These are phyloP conservation scores for Enteromius viviparus DNA, from an alignment of 2,797 vertebrate genomes.

Conservation along the genomic window DNA sequence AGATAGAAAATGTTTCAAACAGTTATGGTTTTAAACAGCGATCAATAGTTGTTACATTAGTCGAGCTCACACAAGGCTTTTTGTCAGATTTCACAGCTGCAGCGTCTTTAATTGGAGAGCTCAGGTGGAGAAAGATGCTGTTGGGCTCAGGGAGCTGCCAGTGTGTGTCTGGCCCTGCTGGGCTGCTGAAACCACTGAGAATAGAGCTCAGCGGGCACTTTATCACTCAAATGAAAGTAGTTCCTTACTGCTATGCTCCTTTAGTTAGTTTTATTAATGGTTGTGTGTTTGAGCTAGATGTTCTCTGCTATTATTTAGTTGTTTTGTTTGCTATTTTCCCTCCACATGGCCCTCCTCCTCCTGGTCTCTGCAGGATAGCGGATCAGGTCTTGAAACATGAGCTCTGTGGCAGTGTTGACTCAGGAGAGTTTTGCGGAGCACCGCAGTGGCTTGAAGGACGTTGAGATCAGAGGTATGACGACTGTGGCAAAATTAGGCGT, in stretches of 20 bases:
- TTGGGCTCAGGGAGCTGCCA: slow-evolving; percentile 42
- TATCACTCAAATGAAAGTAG: slow-evolving; percentile 9
- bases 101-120: slow-evolving; percentile 41
- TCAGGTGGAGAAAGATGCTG: slow-evolving; percentile 35
- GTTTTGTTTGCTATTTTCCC: background rate
- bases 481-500: slow-evolving; percentile 23
- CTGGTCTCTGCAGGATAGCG: slow-evolving; percentile 73
- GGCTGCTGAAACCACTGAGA: slow-evolving; percentile 45
- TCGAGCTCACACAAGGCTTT: slow-evolving; percentile 16
- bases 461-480: slow-evolving; percentile 74
- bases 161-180: slow-evolving; percentile 45
- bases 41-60: slow-evolving; percentile 9
- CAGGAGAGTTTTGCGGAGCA: slow-evolving; percentile 85
- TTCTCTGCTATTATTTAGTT: background rate
- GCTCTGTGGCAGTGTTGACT: slow-evolving; percentile 84
- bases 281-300: background rate
- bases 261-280: background rate
- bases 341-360: background rate
- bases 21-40: background rate
- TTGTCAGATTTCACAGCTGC: slow-evolving; percentile 16
- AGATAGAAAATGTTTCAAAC: background rate
- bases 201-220: slow-evolving; percentile 31
- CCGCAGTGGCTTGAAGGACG: slow-evolving; percentile 79
- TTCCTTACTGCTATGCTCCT: background rate
- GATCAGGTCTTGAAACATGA: slow-evolving; percentile 85